Evolutionary conservation across 2,113 vertebrate species (phyloP).

Genomic region (Scolopax mira): DNA sequence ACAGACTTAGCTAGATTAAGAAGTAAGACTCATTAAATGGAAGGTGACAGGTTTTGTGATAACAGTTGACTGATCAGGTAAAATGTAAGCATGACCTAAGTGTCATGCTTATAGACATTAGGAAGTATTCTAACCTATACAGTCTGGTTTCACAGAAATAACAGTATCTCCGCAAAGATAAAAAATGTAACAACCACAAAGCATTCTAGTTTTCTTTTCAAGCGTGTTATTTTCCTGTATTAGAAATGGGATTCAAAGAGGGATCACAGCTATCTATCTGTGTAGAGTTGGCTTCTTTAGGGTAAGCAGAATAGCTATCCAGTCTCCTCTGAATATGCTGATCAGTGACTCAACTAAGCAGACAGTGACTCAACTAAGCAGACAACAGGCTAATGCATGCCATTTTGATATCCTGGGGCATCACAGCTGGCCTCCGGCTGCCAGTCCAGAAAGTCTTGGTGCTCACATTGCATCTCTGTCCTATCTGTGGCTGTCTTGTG

Average conservation of each 20-base stretch:
- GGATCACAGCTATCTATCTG: not conserved
- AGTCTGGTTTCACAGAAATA: not conserved
- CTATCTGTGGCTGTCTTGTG: not conserved
- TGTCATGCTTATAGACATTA: not conserved
- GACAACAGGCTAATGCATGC: not conserved
- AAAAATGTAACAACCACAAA: not conserved
- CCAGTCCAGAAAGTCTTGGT: not conserved
- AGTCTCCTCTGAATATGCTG: not conserved
- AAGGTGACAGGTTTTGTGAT: not conserved
- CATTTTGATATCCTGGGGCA: not conserved
- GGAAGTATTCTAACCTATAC: not conserved
- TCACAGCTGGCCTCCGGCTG: not conserved
- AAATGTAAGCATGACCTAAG: not conserved
- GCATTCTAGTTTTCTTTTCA: not conserved
- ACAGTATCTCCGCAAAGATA: not conserved
- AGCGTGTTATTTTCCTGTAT: not conserved
- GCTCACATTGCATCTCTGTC: not conserved
- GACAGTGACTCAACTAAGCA: not conserved
- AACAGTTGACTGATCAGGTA: not conserved
- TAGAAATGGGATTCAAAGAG: not conserved
- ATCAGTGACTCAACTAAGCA: not conserved
- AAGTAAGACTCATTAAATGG: not conserved
- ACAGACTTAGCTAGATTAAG: not conserved
- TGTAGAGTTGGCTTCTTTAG: not conserved
- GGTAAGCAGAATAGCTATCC: not conserved